A percentile compares a stretch with the other conserved stretches of the same genome.
Evolutionary conservation across 1,140 invertebrate genomes (phyloP).

Genomic region (Brachionus plicatilis): DNA sequence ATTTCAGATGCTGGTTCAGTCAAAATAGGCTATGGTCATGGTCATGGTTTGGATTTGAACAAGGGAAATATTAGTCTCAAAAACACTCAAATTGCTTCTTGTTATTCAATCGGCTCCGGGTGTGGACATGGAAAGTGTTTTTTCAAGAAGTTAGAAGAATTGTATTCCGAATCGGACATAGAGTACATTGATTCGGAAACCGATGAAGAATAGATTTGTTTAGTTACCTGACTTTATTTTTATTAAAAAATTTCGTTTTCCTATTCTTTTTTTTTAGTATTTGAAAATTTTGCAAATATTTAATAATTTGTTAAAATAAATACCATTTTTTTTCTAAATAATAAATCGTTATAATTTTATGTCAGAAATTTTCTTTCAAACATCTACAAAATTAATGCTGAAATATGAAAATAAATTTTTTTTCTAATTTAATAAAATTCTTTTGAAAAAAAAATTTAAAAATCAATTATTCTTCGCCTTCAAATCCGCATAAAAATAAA

Average conservation of each 20-base stretch:
- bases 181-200: background rate
- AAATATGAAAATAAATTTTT: background rate
- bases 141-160: background rate
- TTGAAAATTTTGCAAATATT: background rate
- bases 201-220: background rate
- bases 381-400: no score
- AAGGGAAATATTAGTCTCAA: background rate
- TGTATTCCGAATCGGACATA: background rate
- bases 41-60: background rate
- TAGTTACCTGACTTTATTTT: background rate
- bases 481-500: no score
- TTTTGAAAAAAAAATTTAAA: no score
- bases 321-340: background rate
- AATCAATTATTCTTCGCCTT: no score
- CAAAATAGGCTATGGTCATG: background rate
- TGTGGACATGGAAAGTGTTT: constrained; percentile 16
- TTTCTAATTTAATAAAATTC: no score
- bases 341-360: background rate
- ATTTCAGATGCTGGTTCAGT: background rate
- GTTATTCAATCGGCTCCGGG: background rate
- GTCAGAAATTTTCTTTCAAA: background rate
- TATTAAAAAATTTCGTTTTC: background rate
- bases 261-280: background rate
- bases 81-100: constrained; percentile 7
- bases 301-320: background rate